phyloP scores from a whole-genome alignment of 1,140 invertebrate genomes.

The honey bee (Apis mellifera) region Amel_HAv3.1 CM009940.2:3193001-3193500 shows the following conservation, averaged over 20 bases:
- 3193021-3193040: neutral
- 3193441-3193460: no score
- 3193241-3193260: conserved; percentile 5
- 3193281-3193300: neutral
- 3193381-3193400: neutral
- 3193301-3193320: neutral
- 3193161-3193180: neutral
- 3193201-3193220: conserved; percentile 14
- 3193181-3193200: neutral
- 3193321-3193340: conserved; percentile 1
- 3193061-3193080: conserved; percentile 29
- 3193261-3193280: conserved; percentile 12
- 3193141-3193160: neutral
- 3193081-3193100: conserved; percentile 8
- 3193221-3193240: neutral
- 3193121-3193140: conserved; percentile 24
- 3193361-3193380: neutral
- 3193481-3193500: neutral
- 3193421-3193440: no score
- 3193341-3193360: neutral
- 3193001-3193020: conserved; percentile 29
- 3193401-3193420: neutral
- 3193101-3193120: conserved; percentile 12
- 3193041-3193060: neutral
- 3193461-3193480: no score